A percentile compares a stretch with the other conserved stretches of the same genome.
phyloP scores from a whole-genome alignment of 2,113 vertebrate genomes.

The Dolichotis patagonum region DNA sequence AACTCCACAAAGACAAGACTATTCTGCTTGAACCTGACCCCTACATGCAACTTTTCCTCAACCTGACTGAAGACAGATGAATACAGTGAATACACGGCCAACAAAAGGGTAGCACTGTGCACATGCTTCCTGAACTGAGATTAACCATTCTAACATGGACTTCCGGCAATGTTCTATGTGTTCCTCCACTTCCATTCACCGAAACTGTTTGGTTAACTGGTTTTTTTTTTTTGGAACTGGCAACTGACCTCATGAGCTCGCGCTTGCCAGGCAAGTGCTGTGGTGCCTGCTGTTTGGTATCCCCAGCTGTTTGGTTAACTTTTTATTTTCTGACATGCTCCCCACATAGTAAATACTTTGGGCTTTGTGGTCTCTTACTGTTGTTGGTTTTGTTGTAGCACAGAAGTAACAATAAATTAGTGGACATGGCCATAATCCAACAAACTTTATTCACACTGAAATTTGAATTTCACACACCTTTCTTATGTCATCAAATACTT shows the following conservation, averaged over 20 bases:
- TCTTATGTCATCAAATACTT: neutral
- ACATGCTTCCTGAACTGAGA: neutral
- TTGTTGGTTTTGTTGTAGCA: neutral
- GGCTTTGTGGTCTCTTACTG: neutral
- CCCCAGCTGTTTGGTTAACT: neutral
- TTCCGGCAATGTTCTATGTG: neutral
- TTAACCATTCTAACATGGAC: no score
- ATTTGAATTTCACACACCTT: neutral
- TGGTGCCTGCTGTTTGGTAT: no score
- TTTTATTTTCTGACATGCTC: neutral
- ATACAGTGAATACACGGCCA: neutral
- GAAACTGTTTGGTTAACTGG: neutral
- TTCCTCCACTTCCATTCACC: neutral
- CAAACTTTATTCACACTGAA: neutral
- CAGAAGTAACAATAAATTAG: neutral
- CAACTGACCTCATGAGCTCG: no score
- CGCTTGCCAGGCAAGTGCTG: no score
- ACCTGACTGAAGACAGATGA: neutral
- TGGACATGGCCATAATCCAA: neutral
- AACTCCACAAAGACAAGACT: neutral
- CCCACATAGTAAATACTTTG: neutral
- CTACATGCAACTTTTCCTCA: rapidly evolving
- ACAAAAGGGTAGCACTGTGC: rapidly evolving
- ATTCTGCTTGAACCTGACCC: neutral
- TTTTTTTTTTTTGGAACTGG: neutral